Base-by-base conservation (phyloP, 2,113 vertebrate species). In the Grammomys dolichurus region DNA sequence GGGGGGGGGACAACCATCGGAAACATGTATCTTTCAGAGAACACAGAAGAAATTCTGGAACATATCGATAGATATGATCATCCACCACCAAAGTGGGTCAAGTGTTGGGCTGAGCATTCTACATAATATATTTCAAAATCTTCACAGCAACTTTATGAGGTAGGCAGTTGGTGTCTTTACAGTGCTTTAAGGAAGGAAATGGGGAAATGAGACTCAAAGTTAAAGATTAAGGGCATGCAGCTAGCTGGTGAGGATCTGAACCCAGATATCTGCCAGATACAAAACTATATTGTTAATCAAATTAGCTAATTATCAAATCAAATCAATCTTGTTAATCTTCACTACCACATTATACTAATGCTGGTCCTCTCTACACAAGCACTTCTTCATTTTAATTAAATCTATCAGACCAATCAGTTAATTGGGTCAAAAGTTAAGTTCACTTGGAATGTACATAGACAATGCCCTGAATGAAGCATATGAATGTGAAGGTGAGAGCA, bases 391-490 rank as follows among this genome's bases (percentile, higher is more conserved):
- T 97, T 96, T 96, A 97, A 97, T 97, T 97, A 95, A 97, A 96
- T 96, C 96, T 78, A 87, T 90, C 84, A 96, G 86, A 89, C 92
- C 95, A 97, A 96, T 97, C 89, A 93, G 94, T 89, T 97, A 97
- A 97, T 93, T 97, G 91, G 94, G 95, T 97, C 95, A 96, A 95
- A 97, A 97, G 93, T 95, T 97, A 96, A 92, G 76, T 31, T 96
- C 92, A 95, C 70, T 97, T 78, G 76, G 36, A 69, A 93, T 60
- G 51, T 86, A 77, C 46, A 1, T n/a, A 90, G 85, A 90, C 85
- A 96, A 96, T 89, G 60, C 60, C 48, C 92, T 73, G 43, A 80
- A 82, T 91, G 58, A 96, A 97, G 86, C 24, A 60, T 69, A 80
- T 19, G 77, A 12, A 33, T 80, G 81, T 40, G 89, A 26, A 92